Evolutionary conservation across 1,140 invertebrate species (phyloP).

Genomic region (Pogonomyrmex californicus): DNA sequence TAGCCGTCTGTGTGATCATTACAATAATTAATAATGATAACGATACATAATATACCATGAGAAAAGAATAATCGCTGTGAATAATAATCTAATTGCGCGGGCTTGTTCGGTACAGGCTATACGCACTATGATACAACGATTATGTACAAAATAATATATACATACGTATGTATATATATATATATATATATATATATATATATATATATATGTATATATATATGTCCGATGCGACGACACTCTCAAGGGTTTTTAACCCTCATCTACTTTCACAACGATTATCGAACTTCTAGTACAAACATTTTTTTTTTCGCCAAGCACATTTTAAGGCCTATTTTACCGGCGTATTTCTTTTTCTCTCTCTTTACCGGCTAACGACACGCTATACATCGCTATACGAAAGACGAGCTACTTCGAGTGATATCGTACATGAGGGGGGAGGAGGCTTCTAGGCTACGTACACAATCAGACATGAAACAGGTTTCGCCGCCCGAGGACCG

Average conservation of each 20-base stretch:
- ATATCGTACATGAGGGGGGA: conserved; percentile 66
- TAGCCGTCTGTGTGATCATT: conserved; percentile 18
- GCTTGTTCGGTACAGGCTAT: conserved; percentile 51
- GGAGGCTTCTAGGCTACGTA: conserved; percentile 63
- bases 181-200: not conserved
- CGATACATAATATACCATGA: conserved; percentile 1
- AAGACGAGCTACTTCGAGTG: conserved; percentile 63
- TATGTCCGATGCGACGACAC: conserved; percentile 32
- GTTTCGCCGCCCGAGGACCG: conserved; percentile 50
- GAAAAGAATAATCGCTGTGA: conserved; percentile 30
- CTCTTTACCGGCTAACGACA: conserved; percentile 55
- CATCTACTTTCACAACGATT: conserved; percentile 81
- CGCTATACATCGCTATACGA: conserved; percentile 71
- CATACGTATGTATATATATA: not conserved
- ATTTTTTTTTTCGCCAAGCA: conserved; percentile 72
- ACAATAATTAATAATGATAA: conserved; percentile 36
- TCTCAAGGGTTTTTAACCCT: conserved; percentile 43
- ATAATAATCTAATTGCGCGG: conserved; percentile 63
- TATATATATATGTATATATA: conserved; percentile 22
- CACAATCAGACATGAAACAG: conserved; percentile 63
- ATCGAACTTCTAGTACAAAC: conserved; percentile 81
- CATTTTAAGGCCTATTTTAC: conserved; percentile 74
- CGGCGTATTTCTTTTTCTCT: conserved; percentile 41
- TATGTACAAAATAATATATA: conserved; percentile 83
- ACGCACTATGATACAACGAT: conserved; percentile 82